Percentiles rank a stretch among this genome's conserved stretches.
Evolutionary conservation across 2,113 vertebrate species (phyloP).

Genomic region (Bubo bubo): DNA sequence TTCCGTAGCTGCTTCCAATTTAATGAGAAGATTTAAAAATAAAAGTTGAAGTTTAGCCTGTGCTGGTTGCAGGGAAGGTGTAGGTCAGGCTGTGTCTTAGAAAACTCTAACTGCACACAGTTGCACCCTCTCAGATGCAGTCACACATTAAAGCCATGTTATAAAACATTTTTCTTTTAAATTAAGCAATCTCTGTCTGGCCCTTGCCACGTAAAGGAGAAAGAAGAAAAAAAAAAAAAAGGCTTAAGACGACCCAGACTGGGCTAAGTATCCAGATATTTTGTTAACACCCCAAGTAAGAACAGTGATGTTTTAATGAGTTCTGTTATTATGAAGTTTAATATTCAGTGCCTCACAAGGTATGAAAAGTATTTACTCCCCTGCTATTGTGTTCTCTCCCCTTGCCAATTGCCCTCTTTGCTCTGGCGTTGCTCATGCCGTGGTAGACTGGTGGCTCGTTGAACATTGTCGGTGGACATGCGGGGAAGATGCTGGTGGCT

Average conservation of each 20-base stretch:
- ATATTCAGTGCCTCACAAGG: too few relatives aligned
- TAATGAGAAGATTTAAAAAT: background rate
- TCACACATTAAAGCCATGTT: background rate
- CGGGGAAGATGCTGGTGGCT: background rate
- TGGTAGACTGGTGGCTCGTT: too few relatives aligned
- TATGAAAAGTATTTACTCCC: background rate
- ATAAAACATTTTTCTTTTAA: background rate
- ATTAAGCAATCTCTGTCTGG: background rate
- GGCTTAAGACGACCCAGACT: too few relatives aligned
- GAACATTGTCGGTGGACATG: too few relatives aligned
- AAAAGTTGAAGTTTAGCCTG: background rate
- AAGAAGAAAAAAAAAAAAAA: background rate
- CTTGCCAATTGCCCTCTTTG: background rate
- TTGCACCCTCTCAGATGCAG: background rate
- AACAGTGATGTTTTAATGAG: background rate
- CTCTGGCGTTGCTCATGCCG: fast-evolving
- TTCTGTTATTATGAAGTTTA: background rate
- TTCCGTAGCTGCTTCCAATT: background rate
- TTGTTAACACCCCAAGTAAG: background rate
- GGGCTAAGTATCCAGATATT: background rate
- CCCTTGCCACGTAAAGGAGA: background rate
- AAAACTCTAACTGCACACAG: background rate
- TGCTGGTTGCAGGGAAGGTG: background rate
- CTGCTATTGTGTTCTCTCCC: background rate
- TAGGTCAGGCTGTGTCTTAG: background rate